Conservation (phyloP, 2,113 vertebrate genomes). For the Grammomys dolichurus region DNA sequence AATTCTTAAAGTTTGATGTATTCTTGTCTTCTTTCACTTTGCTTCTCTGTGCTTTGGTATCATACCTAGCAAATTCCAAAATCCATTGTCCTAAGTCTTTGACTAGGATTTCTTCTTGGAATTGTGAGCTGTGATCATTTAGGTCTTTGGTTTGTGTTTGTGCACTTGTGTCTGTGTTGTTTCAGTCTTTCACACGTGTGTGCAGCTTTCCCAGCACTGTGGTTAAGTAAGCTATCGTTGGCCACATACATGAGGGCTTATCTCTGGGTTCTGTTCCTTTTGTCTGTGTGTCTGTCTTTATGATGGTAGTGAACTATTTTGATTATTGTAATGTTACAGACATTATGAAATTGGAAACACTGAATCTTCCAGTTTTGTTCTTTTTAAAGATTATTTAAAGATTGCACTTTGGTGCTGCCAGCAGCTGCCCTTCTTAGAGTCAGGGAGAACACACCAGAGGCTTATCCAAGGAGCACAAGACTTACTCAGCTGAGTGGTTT, state of each 20-base stretch:
- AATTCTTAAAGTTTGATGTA: background rate
- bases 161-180: background rate
- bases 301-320: background rate
- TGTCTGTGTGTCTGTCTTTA: background rate
- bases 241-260: background rate
- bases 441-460: background rate
- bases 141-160: background rate
- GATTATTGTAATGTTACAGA: background rate
- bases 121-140: background rate
- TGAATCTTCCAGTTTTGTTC: background rate
- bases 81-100: background rate
- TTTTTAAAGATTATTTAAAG: background rate
- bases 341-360: background rate
- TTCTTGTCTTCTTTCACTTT: background rate
- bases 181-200: background rate
- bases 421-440: background rate
- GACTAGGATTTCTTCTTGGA: background rate
- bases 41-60: background rate
- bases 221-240: background rate
- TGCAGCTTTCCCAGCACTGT: background rate
- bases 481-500: background rate
- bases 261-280: background rate
- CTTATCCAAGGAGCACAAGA: background rate
- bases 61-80: background rate
- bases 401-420: background rate